Evolutionary conservation across 2,797 vertebrate species (phyloP).

Genomic region (Ambastaia sidthimunki): DNA sequence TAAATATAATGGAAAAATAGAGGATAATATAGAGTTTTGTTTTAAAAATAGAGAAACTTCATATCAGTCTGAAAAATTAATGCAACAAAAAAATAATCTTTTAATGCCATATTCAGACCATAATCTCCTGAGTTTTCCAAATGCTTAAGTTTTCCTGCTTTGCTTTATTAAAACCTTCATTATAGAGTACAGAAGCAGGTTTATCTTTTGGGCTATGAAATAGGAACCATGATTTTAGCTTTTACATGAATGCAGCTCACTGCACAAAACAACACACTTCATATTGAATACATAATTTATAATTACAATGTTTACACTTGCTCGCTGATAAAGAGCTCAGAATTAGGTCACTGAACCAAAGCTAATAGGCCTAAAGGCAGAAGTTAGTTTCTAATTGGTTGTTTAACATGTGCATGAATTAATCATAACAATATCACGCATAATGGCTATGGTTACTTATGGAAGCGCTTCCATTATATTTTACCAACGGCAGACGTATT

Average conservation of each 20-base stretch:
- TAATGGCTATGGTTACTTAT: not conserved
- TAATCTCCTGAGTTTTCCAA: no score
- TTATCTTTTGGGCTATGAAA: not conserved
- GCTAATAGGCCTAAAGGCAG: not conserved
- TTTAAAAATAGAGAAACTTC: slow-evolving; percentile 15
- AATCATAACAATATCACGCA: not conserved
- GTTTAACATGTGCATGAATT: not conserved
- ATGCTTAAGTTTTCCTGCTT: no score
- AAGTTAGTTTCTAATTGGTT: not conserved
- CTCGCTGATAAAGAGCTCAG: not conserved
- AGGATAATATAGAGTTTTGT: not conserved
- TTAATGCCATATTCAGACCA: not conserved
- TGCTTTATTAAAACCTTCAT: not conserved
- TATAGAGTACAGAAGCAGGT: slow-evolving; percentile 10
- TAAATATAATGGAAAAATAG: slow-evolving; percentile 22
- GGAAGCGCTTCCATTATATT: not conserved
- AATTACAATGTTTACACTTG: not conserved
- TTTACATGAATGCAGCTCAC: not conserved
- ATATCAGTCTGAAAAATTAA: not conserved
- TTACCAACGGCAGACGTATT: not conserved
- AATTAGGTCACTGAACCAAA: not conserved
- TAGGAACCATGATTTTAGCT: not conserved
- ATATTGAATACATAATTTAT: not conserved
- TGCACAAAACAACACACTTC: slow-evolving; percentile 20
- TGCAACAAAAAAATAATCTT: not conserved